Evolutionary conservation across 1,140 invertebrate species (phyloP).

Genomic region (Monomorium pharaonis): DNA sequence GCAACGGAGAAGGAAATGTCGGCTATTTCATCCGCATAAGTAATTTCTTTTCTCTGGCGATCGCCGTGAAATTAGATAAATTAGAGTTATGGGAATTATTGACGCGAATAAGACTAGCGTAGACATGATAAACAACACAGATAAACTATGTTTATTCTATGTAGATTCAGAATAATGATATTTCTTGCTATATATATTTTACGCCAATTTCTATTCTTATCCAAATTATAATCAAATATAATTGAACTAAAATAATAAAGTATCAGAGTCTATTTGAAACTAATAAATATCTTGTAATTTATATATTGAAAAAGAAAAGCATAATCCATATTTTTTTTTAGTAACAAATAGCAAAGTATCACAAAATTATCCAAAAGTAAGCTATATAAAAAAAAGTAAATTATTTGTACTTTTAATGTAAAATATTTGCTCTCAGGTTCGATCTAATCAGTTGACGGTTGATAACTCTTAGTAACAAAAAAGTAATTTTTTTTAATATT

Average conservation of each 20-base stretch:
- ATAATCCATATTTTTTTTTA: not conserved
- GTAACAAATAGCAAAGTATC: not conserved
- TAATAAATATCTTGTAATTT: not conserved
- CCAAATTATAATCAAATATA: not conserved
- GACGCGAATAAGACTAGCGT: not conserved
- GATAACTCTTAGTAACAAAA: no score
- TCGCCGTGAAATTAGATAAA: conserved; percentile 1
- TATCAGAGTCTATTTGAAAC: not conserved
- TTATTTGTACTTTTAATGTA: not conserved
- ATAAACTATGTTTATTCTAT: no score
- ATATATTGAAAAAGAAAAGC: not conserved
- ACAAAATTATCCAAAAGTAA: not conserved
- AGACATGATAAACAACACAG: no score
- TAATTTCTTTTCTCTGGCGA: not conserved
- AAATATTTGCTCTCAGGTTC: not conserved
- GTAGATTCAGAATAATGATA: not conserved
- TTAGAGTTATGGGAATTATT: not conserved
- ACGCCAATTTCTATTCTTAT: not conserved
- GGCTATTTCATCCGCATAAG: not conserved
- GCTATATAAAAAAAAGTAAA: not conserved
- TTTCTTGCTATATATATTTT: not conserved
- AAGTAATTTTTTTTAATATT: no score
- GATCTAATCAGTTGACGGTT: not conserved
- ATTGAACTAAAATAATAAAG: not conserved
- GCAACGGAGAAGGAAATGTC: not conserved